These are phyloP conservation scores for Omphaloscelis lunosa DNA, from an alignment of 2,888 invertebrate species.

Conservation along the genomic window DNA sequence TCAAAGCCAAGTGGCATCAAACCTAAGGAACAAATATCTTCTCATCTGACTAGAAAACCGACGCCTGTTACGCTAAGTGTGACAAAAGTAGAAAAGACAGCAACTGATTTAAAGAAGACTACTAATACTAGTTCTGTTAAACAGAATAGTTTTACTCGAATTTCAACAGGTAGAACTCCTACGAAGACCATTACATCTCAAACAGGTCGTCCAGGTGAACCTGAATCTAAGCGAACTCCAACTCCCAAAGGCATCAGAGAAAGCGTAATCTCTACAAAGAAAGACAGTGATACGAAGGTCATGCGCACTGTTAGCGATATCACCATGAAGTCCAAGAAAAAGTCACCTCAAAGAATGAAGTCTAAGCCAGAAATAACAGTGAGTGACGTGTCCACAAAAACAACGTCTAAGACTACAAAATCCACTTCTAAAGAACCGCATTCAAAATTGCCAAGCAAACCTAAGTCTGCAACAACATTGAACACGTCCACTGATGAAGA, in stretches of 20 bases:
- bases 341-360: conserved; percentile 84
- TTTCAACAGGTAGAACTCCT: conserved; percentile 72
- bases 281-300: conserved; percentile 83
- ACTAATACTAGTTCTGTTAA: conserved; percentile 70
- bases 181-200: conserved; percentile 71
- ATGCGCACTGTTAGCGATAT: conserved; percentile 91
- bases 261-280: conserved; percentile 82
- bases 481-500: conserved; percentile 90
- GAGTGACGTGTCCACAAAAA: conserved; percentile 80
- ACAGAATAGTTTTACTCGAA: conserved; percentile 77
- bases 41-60: conserved; percentile 77
- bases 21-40: conserved; percentile 78
- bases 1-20: conserved; percentile 78
- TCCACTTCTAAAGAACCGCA: conserved; percentile 76
- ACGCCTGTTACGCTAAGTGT: conserved; percentile 75
- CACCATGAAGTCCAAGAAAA: conserved; percentile 87
- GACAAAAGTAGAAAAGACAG: conserved; percentile 77
- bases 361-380: conserved; percentile 89
- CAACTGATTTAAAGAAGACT: conserved; percentile 78
- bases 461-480: conserved; percentile 88
- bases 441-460: conserved; percentile 82
- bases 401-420: conserved; percentile 77
- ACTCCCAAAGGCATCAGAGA: conserved; percentile 82
- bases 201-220: conserved; percentile 71
- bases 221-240: conserved; percentile 79